A percentile compares a stretch with the other conserved stretches of the same genome.
phyloP scores from a whole-genome alignment of 2,113 vertebrate genomes.

The Budorcas taxicolor region DNA sequence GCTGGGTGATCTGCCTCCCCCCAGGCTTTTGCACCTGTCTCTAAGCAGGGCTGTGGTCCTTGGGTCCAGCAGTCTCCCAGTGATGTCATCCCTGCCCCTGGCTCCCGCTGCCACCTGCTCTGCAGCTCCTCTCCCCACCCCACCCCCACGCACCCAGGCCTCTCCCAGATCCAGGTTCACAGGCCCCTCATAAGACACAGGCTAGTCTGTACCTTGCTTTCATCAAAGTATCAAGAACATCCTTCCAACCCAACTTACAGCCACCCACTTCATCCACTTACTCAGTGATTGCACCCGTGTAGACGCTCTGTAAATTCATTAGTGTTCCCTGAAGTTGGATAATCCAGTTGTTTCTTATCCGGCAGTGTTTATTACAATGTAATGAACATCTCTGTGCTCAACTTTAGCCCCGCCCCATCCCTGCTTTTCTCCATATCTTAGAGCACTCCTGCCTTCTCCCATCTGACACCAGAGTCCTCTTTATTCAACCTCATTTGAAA shows the following conservation, averaged over 20 bases:
- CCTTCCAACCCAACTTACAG: not conserved
- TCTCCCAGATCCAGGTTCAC: not conserved
- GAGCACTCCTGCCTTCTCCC: not conserved
- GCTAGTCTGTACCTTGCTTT: not conserved
- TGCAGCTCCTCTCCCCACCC: not conserved
- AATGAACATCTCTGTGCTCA: not conserved
- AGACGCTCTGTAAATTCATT: not conserved
- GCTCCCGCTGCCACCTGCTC: slow-evolving; percentile 23
- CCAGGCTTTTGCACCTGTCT: slow-evolving; percentile 44
- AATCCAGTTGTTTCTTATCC: not conserved
- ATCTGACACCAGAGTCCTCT: not conserved
- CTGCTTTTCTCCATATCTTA: not conserved
- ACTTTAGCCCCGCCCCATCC: not conserved
- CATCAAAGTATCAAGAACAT: not conserved
- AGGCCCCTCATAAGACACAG: not conserved
- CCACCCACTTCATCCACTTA: not conserved
- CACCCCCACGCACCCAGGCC: not conserved
- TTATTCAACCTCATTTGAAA: not conserved
- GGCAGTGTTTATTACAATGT: not conserved
- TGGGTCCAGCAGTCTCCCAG: not conserved
- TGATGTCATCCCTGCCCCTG: slow-evolving; percentile 42
- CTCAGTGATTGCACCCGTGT: not conserved
- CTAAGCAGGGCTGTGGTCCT: slow-evolving; percentile 28
- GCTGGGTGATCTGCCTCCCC: not conserved
- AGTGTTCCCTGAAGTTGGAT: not conserved